Conservation (phyloP, 2,888 invertebrate genomes). For the Hartigia nigra region DNA sequence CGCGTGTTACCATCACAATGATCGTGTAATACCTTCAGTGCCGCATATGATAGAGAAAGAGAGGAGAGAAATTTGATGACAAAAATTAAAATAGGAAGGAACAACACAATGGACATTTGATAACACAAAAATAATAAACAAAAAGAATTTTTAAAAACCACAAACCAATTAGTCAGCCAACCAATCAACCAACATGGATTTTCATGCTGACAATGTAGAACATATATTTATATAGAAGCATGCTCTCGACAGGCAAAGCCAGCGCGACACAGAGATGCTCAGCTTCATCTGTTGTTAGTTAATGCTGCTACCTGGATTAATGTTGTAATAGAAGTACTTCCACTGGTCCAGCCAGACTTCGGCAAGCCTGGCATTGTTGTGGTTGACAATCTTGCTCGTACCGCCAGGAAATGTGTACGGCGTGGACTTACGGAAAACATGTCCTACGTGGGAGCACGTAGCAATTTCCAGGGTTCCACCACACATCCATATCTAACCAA, state of each 20-base stretch:
- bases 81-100: background rate
- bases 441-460: slow-evolving; percentile 95
- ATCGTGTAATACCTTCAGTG: background rate
- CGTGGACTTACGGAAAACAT: slow-evolving; percentile 97
- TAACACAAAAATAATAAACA: background rate
- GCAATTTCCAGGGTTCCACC: slow-evolving; percentile 94
- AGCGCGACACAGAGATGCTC: slow-evolving; percentile 17
- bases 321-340: slow-evolving; percentile 98
- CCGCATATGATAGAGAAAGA: background rate
- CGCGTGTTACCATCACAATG: background rate
- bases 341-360: slow-evolving; percentile 99
- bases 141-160: background rate
- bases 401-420: slow-evolving; percentile 99
- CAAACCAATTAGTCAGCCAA: background rate
- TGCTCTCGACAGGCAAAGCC: slow-evolving; percentile 8
- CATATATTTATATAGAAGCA: background rate
- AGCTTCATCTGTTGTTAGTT: slow-evolving; percentile 43
- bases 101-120: background rate
- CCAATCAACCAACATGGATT: background rate
- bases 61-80: background rate
- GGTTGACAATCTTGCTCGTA: slow-evolving; percentile 95
- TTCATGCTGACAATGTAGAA: background rate
- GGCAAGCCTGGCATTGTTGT: slow-evolving; percentile 98
- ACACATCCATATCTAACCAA: slow-evolving; percentile 95
- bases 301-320: slow-evolving; percentile 86